Base-by-base conservation (phyloP, 2,797 vertebrate species). In the Pangasius djambal region DNA sequence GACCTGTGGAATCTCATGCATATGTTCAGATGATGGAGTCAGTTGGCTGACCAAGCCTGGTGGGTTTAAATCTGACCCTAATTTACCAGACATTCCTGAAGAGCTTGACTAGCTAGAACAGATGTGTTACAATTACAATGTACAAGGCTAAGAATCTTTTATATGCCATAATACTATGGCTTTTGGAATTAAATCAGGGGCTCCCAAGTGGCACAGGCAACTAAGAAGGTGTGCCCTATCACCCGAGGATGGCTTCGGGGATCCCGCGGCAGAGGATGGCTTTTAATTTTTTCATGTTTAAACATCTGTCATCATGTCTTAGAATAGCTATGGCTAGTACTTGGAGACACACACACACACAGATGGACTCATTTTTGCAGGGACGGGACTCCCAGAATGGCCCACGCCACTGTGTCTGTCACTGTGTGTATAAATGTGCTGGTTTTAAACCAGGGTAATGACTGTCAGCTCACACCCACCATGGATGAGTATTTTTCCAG, bases 381-480 rank as follows among this genome's bases (percentile, higher is more conserved):
- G 40, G 90, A 89, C 90, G 31, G 48, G 90, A 90, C 89, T 95
- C 95, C 94, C 92, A 95, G 95, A 96, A 96, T 95, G 95, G 95
- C 94, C 72, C 91, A 92, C 93, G 94, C 94, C 95, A 86, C 90
- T 6, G 83, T 94, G 95, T 95, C 95, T 95, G 95, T 94, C 87
- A 40, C n/a, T 87, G 89, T 86, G 91, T 77, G 89, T 40, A 87
- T 92, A 88, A 92, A 90, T 89, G 91, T 88, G 88, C 93, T 94
- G 87, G 59, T 94, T 95, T 95, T 95, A 95, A 95, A 95, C 93
- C 92, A 90, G 25, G 89, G 93, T 88, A 74, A 69, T 91, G 93
- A 91, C 93, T 92, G 89, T 87, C 92, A 92, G 94, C 94, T 96
- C 94, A 93, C 88, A 95, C 59, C 59, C 25, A 83, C 48, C 65